phyloP scores from a whole-genome alignment of 2,888 invertebrate genomes.

The Pseudoips prasinana region DNA sequence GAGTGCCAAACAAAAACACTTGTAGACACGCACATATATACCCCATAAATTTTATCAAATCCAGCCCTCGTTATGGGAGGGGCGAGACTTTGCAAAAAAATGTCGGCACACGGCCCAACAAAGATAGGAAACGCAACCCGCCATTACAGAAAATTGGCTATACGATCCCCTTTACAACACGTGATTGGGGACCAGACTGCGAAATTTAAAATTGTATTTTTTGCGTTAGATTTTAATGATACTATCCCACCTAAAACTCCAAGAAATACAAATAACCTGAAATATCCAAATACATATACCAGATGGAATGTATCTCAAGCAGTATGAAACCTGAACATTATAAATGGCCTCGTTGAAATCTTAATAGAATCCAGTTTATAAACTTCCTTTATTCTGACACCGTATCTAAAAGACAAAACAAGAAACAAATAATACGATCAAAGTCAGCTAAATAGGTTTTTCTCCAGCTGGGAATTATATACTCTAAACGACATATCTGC shows the following conservation, averaged over 20 bases:
- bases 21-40: slow-evolving; percentile 30
- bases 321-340: slow-evolving; percentile 10
- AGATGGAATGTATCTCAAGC: too few relatives aligned
- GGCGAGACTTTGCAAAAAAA: slow-evolving; percentile 69
- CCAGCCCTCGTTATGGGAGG: slow-evolving; percentile 54
- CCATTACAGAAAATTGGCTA: slow-evolving; percentile 77
- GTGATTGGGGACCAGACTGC: slow-evolving; percentile 40
- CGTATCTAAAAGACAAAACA: slow-evolving; percentile 57
- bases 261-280: slow-evolving; percentile 12
- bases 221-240: slow-evolving; percentile 27
- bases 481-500: slow-evolving; percentile 35
- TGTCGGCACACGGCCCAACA: slow-evolving; percentile 67
- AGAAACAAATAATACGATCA: slow-evolving; percentile 77
- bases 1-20: too few relatives aligned
- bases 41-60: slow-evolving; percentile 52
- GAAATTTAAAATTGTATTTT: slow-evolving; percentile 50
- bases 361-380: slow-evolving; percentile 28
- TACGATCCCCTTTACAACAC: slow-evolving; percentile 52
- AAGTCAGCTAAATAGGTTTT: slow-evolving; percentile 78
- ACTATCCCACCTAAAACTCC: slow-evolving; percentile 11
- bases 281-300: too few relatives aligned
- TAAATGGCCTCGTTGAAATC: slow-evolving; percentile 19
- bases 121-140: slow-evolving; percentile 75
- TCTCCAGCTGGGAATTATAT: slow-evolving; percentile 46
- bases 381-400: slow-evolving; percentile 38